These are phyloP conservation scores for Steatornis caripensis DNA, from an alignment of 2,113 vertebrate species.

Conservation along the genomic window DNA sequence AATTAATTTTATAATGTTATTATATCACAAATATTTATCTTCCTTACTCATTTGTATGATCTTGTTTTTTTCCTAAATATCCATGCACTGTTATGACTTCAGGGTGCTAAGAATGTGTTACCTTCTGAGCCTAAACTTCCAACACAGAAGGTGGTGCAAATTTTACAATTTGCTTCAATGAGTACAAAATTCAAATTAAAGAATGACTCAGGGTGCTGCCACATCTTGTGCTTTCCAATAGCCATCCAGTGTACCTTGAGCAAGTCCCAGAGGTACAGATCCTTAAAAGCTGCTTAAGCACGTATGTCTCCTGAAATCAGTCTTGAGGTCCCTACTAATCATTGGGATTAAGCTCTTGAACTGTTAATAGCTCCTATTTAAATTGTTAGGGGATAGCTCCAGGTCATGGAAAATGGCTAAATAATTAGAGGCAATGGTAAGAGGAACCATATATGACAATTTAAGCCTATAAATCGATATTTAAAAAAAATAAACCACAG, in stretches of 20 bases:
- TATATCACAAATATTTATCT: constrained; percentile 32
- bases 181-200: not conserved
- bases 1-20: constrained; percentile 27
- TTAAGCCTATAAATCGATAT: not conserved
- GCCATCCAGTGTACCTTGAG: not conserved
- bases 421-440: not conserved
- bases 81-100: not conserved
- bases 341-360: not conserved
- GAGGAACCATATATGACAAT: not conserved
- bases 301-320: not conserved
- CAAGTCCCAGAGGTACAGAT: not conserved
- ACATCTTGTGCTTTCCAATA: not conserved
- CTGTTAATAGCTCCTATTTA: not conserved
- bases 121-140: not conserved
- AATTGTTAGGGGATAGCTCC: not conserved
- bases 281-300: not conserved
- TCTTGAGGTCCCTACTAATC: not conserved
- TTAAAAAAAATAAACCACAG: not conserved
- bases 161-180: not conserved
- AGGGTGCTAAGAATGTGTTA: not conserved
- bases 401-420: not conserved
- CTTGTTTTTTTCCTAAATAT: not conserved
- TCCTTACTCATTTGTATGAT: constrained; percentile 9
- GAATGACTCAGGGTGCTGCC: not conserved
- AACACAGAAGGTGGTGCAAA: not conserved